Base-by-base conservation (phyloP, 2,113 vertebrate species). In the Microtus pennsylvanicus region DNA sequence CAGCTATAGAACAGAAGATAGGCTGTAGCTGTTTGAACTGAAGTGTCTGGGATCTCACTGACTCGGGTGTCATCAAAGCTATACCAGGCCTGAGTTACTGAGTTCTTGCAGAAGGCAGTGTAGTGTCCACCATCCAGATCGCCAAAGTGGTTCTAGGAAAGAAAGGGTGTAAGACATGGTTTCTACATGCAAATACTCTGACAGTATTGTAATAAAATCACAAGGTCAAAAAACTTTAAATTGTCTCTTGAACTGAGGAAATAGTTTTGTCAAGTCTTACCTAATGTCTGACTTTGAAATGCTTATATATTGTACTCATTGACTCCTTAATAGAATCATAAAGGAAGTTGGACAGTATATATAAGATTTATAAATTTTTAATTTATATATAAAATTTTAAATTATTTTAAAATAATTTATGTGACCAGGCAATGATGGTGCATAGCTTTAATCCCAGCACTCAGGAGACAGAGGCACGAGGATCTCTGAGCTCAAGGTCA, bases 121-220 rank as follows among this genome's bases (percentile, higher is more conserved):
- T 99, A 99, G 98, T 99, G 99, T 90, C 99, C 99, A 80, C 98
- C 97, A 45, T 99, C 99, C 95, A 99, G 97, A 90, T 99, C 98
- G n/a, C 99, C 99, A 77, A 96, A 97, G 6, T 99, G 99, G 97
- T 99, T 99, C 99, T 99, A 93, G 30, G 97, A 96, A 83, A 58
- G 70, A 95, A 95, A 58, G 55, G 61, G 50, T 3, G 47, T 70
- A 63, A 86, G 75, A 14, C 52, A 95, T 80, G 93, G 92, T 92
- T 33, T 89, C 70, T n/a, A 74, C 7, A 17, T n/a, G 35, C 2
- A 2, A 1, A 7, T 24, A 14, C 22, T 81, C 22, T 65, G 26
- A 7, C 83, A 6, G 14, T 72, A 35, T 42, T 42, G 38, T 35
- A 76, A 26, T 35, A 21, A 85, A 82, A 81, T 50, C 9, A 17